A percentile compares a stretch with the other conserved stretches of the same genome.
Conservation (phyloP, 2,113 vertebrate genomes). For the Mandrillus leucophaeus region DNA sequence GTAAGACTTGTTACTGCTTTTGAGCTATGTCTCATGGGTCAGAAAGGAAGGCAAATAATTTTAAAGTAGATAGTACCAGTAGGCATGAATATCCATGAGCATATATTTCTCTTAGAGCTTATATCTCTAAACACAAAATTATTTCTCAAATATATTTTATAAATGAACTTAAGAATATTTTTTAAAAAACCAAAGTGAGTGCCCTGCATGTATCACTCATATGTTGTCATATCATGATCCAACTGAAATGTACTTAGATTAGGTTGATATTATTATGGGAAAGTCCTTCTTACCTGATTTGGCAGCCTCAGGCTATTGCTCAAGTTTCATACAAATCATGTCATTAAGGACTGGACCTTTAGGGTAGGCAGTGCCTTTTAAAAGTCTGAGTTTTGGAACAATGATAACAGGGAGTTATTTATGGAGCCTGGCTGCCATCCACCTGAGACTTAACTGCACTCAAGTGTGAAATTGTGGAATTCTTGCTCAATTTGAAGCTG, state of each 20-base stretch:
- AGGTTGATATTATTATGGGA: not conserved
- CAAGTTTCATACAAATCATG: not conserved
- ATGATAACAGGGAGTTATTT: constrained; percentile 17
- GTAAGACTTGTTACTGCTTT: constrained; percentile 6
- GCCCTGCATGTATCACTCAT: not conserved
- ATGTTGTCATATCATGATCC: not conserved
- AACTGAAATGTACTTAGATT: not conserved
- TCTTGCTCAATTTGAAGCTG: constrained; percentile 42
- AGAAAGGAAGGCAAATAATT: constrained; percentile 23
- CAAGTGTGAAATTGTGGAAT: constrained; percentile 52
- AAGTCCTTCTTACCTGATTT: not conserved
- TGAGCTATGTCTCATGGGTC: not conserved
- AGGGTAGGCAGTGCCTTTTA: not conserved
- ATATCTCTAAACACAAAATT: not conserved
- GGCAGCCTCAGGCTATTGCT: not conserved
- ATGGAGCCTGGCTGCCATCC: not conserved
- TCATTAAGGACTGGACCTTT: not conserved
- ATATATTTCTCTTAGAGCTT: not conserved
- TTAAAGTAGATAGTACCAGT: not conserved
- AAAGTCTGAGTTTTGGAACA: constrained; percentile 18
- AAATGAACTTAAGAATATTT: not conserved
- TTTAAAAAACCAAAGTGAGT: not conserved
- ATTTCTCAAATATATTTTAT: constrained; percentile 2
- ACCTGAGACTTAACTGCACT: constrained; percentile 33
- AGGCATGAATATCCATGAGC: not conserved